These are phyloP conservation scores for Sebastes taczanowskii DNA, from an alignment of 2,797 vertebrate species.

Conservation along the genomic window DNA sequence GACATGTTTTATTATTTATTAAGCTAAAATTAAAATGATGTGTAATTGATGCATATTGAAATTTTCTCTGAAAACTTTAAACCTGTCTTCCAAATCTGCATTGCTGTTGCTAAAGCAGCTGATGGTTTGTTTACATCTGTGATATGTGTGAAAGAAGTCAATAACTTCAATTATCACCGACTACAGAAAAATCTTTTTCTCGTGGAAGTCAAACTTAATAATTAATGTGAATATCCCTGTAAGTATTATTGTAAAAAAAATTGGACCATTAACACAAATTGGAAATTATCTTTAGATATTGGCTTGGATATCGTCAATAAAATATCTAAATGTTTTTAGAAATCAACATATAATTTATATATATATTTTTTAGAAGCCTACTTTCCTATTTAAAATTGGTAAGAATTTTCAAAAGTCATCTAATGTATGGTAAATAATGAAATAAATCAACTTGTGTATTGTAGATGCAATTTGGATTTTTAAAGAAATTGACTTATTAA, in stretches of 20 bases:
- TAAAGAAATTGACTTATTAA: background rate
- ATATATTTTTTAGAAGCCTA: background rate
- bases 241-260: background rate
- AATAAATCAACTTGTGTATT: background rate
- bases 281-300: background rate
- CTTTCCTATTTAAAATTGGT: fast-evolving
- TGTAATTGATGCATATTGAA: too few relatives aligned
- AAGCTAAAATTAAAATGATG: too few relatives aligned
- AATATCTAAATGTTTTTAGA: background rate
- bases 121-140: too few relatives aligned
- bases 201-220: too few relatives aligned
- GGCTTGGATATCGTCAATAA: background rate
- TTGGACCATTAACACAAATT: background rate
- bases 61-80: too few relatives aligned
- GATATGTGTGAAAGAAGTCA: too few relatives aligned
- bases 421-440: background rate
- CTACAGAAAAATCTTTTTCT: too few relatives aligned
- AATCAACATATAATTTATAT: background rate
- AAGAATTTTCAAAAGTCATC: fast-evolving
- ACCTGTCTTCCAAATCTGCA: too few relatives aligned
- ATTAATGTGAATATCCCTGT: too few relatives aligned
- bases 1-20: background rate
- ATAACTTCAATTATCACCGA: too few relatives aligned
- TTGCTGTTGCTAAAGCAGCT: too few relatives aligned
- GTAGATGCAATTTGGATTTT: background rate